Base-by-base conservation (phyloP, 2,113 vertebrate species). In the Junco hyemalis region DNA sequence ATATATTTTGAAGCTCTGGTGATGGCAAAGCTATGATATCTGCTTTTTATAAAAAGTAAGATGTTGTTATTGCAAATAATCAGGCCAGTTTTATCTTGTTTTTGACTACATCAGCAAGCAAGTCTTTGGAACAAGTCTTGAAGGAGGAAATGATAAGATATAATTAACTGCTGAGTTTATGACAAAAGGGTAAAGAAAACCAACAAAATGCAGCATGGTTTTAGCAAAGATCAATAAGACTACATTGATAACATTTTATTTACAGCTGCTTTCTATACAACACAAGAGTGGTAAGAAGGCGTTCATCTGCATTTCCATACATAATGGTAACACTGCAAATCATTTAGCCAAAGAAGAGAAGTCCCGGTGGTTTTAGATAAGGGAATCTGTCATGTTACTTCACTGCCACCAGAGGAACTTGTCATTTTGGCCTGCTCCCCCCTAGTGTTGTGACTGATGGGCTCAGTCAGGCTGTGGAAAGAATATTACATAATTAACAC, bases 281-380 rank as follows among this genome's bases (percentile, higher is more conserved):
- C 3, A 12, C n/a, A 61, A 31, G 50, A 76, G 8, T 14, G 11
- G 6, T 50, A 54, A 35, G 42, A 64, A 93, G 22, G 19, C 5
- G 2, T 77, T 88, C 0, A 42, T 61, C n/a, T 65, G 28, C 12
- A 5, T 89, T 79, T 92, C 26, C 0, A 0, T 42, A 60, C 8
- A 44, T 44, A 82, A 60, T 18, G 4, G 1, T 24, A 71, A 24
- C 8, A 13, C 24, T 71, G 40, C 14, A 71, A 61, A 85, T 51
- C 5, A 8, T 20, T 81, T 70, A 19, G 4, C 6, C 2, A 14
- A 81, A 81, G 54, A 61, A 31, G 18, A 71, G 57, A 71, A 84
- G 38, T 53, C 28, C 36, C 78, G 31, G 5, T 42, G 47, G 6
- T 18, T 81, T 90, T 63, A 59, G 56, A 13, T 50, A 60, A 92